Base-by-base conservation (phyloP, 92 coral and sea anemone genomes). In the Hydrozoanthus gracilis region DNA sequence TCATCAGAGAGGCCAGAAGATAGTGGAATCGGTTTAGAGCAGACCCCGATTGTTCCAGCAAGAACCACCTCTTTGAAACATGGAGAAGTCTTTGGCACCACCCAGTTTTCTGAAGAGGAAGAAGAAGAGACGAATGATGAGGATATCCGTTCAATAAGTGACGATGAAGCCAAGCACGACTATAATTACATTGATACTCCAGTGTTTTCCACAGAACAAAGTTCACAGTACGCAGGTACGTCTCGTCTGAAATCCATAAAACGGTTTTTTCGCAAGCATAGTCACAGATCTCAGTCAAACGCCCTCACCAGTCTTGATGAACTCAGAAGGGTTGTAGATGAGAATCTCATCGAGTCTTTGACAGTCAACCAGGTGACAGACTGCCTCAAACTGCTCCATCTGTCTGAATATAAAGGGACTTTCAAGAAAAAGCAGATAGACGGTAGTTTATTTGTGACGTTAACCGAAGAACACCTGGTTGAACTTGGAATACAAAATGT, bases 391-490 rank as follows among this genome's bases (percentile, higher is more conserved):
- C 74, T 80, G 13, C 62, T 80, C 8, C 58, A 80, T 74, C 15
- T 80, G 73, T 80, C 85, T 39, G 73, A 18, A 10, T 80, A 80
- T 11, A 80, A 66, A 67, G 66, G 66, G 62, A 61, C 44, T 8
- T 80, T 80, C 58, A 80, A 80, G 61, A 80, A 65, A 46, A 80
- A 64, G 11, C 85, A 80, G 73, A 65, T 80, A 15, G 85, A 80
- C 12, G 85, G 85, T 5, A 65, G 85, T 49, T 80, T 80, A 35
- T 67, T 80, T 80, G 75, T 13, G 12, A 45, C 61, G 48, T 67
- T 80, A 49, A 66, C 85, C 69, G 85, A 80, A 8, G 48, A 80
- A 27, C 85, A 80, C 6, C 85, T 80, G 15, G 44, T 47, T 4
- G 85, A 80, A 39, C 85, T 80, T 50, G 85, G 85, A 8, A 62